Base-by-base conservation (phyloP, 2,113 vertebrate species). In the Todiramphus chloris region DNA sequence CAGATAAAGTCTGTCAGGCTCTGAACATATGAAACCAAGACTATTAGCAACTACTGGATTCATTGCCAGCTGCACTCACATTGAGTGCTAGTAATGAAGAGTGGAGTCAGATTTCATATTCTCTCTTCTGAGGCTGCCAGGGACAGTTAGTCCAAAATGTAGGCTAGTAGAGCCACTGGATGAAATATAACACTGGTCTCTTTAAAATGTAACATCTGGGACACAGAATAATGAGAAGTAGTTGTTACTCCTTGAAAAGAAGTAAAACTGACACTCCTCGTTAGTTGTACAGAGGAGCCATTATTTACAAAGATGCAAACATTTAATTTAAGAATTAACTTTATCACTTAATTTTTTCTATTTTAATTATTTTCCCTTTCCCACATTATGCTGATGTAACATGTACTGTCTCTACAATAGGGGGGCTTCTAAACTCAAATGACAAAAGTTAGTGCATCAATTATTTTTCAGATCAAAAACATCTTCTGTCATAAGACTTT, bases 31-130 rank as follows among this genome's bases (percentile, higher is more conserved):
- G 78, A 91, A 96, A 90, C 35, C 10, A n/a, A 79, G 69, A 66
- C 41, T 88, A 55, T 63, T 80, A 90, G 63, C 70, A 94, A 79
- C 75, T 62, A n/a, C 35, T 31, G n/a, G 30, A 80, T 77, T 59
- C 84, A 20, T 1, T 78, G 77, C 66, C 81, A 91, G 66, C 58
- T 79, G 13, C 24, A 13, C 69, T 73, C 39, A 66, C 30, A 30
- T 2, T 2, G 23, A 83, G 30, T 6, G 13, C n/a, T 59, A 41
- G 46, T 43, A 59, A 63, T 33, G 56, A 81, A 86, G 24, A 73
- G 21, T 3, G 24, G 90, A 90, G 53, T 74, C 77, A 63, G 48
- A 80, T 95, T 96, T 81, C 96, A 90, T 16, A 48, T 87, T 76
- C 66, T 84, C 44, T 77, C 72, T 58, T 86, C 59, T n/a, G 56